Conservation (phyloP, 1,140 invertebrate genomes). For the Plodia interpunctella region DNA sequence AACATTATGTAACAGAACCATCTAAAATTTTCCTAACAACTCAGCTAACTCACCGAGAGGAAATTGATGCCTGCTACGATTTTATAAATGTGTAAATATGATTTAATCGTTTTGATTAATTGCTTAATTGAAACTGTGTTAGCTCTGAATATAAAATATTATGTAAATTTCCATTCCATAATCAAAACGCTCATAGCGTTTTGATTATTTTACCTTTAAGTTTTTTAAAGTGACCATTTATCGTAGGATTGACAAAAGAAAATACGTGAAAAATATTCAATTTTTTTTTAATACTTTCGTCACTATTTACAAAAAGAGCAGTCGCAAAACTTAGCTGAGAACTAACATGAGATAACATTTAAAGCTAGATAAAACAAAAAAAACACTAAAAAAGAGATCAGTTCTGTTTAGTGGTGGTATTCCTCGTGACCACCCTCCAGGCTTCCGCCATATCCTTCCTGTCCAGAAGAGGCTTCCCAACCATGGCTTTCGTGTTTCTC, state of each 20-base stretch:
- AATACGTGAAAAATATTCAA: conserved; percentile 31
- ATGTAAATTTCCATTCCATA: no score
- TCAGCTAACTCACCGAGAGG: not conserved
- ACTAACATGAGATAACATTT: conserved; percentile 74
- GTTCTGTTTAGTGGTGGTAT: conserved; percentile 51
- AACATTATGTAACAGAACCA: not conserved
- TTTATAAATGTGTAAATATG: not conserved
- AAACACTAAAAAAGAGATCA: conserved; percentile 64
- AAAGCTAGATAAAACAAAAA: conserved; percentile 69
- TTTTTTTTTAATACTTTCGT: conserved; percentile 69
- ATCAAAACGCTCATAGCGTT: no score
- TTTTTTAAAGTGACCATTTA: not conserved
- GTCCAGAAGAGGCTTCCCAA: conserved; percentile 26
- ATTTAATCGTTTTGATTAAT: not conserved
- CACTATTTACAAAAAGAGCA: conserved; percentile 57
- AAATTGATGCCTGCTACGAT: not conserved
- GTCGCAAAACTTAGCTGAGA: conserved; percentile 53
- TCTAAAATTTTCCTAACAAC: not conserved
- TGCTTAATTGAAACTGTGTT: not conserved
- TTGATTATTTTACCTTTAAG: no score
- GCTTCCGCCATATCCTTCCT: conserved; percentile 31
- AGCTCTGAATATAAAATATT: no score
- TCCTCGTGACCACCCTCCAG: conserved; percentile 41
- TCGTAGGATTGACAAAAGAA: not conserved
- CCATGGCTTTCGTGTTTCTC: conserved; percentile 55